A percentile compares a stretch with the other conserved stretches of the same genome.
Conservation (phyloP, 2,888 invertebrate genomes). For the Noctua fimbriata region DNA sequence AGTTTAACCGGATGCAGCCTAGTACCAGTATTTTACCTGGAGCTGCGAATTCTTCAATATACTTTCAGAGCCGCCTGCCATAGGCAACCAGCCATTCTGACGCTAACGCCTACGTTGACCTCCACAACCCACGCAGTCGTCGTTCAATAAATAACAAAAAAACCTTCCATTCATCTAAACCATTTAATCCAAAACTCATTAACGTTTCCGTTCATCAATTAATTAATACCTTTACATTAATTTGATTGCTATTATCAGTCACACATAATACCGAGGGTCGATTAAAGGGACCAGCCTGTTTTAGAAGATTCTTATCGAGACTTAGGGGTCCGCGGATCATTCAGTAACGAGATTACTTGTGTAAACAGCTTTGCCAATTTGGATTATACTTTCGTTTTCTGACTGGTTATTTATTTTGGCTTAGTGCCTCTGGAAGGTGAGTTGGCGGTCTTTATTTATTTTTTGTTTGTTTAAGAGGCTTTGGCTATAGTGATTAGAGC, state of each 20-base stretch:
- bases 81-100: too few relatives aligned
- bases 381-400: constrained; percentile 60
- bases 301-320: constrained; percentile 57
- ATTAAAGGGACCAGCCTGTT: constrained; percentile 55
- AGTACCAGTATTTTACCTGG: neutral
- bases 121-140: neutral
- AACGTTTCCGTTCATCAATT: constrained; percentile 39
- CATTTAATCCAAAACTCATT: constrained; percentile 37
- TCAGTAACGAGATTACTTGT: constrained; percentile 62
- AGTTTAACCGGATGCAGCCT: neutral
- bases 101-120: too few relatives aligned
- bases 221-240: constrained; percentile 57
- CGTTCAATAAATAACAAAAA: neutral
- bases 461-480: constrained; percentile 35
- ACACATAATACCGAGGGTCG: constrained; percentile 48
- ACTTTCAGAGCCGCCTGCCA: too few relatives aligned
- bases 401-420: constrained; percentile 55
- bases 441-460: constrained; percentile 30
- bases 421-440: constrained; percentile 45
- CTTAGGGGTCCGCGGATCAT: constrained; percentile 51
- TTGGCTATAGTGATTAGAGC: neutral
- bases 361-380: constrained; percentile 66
- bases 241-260: constrained; percentile 54
- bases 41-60: too few relatives aligned
- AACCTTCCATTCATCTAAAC: neutral